Conservation (phyloP, 2,797 vertebrate genomes). For the Echeneis naucrates region DNA sequence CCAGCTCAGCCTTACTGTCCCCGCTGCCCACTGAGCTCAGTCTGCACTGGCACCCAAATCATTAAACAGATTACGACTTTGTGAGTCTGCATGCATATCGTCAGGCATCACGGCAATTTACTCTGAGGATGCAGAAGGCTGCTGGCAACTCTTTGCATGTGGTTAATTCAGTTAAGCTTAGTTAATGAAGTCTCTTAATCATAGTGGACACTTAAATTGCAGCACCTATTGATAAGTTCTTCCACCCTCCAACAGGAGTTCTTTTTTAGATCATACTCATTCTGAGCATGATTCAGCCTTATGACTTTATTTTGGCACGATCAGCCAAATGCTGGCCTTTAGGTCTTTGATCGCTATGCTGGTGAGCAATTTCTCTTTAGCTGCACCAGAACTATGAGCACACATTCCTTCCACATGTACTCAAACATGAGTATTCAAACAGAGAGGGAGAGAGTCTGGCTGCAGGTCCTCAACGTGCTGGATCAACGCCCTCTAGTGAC, state of each 20-base stretch:
- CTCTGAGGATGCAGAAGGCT: constrained; percentile 17
- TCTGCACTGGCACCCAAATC: constrained; percentile 69
- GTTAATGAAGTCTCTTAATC: constrained; percentile 21
- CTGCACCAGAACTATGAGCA: constrained; percentile 47
- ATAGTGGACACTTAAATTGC: neutral
- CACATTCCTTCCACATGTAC: constrained; percentile 68
- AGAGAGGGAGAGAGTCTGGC: constrained; percentile 37
- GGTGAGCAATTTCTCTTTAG: constrained; percentile 57
- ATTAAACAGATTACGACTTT: constrained; percentile 75
- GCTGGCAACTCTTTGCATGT: constrained; percentile 9
- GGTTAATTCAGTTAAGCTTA: constrained; percentile 3
- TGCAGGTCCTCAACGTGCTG: constrained; percentile 69
- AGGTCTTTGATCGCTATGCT: constrained; percentile 37
- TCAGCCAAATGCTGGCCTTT: constrained; percentile 9
- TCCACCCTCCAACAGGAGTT: neutral
- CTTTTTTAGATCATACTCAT: neutral
- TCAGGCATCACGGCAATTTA: constrained; percentile 39
- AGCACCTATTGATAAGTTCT: neutral
- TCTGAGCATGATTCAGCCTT: constrained; percentile 16
- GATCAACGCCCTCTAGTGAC: constrained; percentile 84
- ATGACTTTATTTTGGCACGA: constrained; percentile 1
- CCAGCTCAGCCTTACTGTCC: constrained; percentile 80
- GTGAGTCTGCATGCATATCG: constrained; percentile 39
- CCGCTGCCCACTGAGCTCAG: constrained; percentile 76
- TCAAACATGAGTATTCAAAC: constrained; percentile 59